Evolutionary conservation across 2,113 vertebrate species (phyloP).

Genomic region (Meles meles): DNA sequence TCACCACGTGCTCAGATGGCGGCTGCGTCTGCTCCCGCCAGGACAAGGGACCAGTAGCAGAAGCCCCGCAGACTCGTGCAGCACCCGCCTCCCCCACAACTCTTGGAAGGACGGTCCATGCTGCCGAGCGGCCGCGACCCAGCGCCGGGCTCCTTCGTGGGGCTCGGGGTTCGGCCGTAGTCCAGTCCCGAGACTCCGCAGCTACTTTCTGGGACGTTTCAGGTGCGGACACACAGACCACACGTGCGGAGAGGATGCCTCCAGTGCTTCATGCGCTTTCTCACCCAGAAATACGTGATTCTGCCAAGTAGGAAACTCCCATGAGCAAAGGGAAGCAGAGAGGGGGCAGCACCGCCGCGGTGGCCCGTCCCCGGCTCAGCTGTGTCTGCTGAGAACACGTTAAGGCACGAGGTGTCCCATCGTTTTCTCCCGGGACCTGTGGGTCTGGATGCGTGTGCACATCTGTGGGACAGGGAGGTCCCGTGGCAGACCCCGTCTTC

Average conservation of each 20-base stretch:
- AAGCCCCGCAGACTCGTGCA: too few species aligned
- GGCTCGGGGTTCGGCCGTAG: neutral
- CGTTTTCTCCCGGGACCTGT: too few species aligned
- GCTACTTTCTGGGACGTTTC: neutral
- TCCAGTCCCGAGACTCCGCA: neutral
- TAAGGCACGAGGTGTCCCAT: too few species aligned
- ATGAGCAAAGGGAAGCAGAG: neutral
- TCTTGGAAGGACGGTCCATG: neutral
- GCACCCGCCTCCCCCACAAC: rapidly evolving
- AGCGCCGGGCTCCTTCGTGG: too few species aligned
- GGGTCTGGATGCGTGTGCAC: too few species aligned
- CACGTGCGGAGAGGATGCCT: neutral
- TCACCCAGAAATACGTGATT: neutral
- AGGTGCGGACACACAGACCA: neutral
- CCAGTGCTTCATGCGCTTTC: neutral
- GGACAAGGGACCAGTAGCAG: too few species aligned
- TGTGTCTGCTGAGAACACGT: too few species aligned
- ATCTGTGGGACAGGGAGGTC: rapidly evolving
- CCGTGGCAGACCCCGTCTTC: rapidly evolving
- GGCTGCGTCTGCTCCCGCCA: neutral
- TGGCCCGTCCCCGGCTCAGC: too few species aligned
- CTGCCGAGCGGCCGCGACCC: neutral
- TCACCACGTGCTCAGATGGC: neutral
- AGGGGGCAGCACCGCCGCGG: too few species aligned
- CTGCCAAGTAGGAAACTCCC: neutral